These are phyloP conservation scores for Metaphire vulgaris DNA, from an alignment of 1,140 invertebrate genomes.

Conservation along the genomic window DNA sequence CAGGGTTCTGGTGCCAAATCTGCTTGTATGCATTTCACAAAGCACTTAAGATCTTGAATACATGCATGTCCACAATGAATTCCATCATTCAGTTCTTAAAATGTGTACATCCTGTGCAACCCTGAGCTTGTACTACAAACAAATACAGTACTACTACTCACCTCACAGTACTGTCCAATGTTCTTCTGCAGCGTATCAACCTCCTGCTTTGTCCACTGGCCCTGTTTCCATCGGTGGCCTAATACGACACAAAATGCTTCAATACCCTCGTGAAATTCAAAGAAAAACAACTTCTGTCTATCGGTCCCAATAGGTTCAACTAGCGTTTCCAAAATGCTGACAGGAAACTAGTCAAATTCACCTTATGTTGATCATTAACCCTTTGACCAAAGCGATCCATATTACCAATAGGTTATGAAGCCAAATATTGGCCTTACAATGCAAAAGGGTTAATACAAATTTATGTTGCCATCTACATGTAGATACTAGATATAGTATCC, in stretches of 20 bases:
- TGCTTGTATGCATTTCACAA: too few species aligned
- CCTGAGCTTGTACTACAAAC: too few species aligned
- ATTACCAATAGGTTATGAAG: background rate
- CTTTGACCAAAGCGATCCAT: background rate
- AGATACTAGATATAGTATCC: background rate
- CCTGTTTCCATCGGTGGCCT: slow-evolving; percentile 55
- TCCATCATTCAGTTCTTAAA: too few species aligned
- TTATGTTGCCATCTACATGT: background rate
- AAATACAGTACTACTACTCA: too few species aligned
- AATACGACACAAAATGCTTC: background rate
- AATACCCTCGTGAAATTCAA: background rate
- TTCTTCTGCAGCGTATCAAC: slow-evolving; percentile 52
- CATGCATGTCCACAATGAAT: too few species aligned
- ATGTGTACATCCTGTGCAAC: too few species aligned
- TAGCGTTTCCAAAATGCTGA: too few species aligned
- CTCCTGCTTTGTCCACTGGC: slow-evolving; percentile 56
- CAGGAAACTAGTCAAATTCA: too few species aligned
- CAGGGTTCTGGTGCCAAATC: too few species aligned
- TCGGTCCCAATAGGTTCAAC: background rate
- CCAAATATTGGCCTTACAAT: too few species aligned
- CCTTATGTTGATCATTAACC: too few species aligned
- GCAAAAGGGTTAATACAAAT: background rate
- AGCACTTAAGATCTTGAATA: too few species aligned
- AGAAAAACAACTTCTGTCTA: background rate
- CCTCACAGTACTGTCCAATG: slow-evolving; percentile 52